Conservation (phyloP, 2,797 vertebrate genomes). For the Pangasius mekongensis region DNA sequence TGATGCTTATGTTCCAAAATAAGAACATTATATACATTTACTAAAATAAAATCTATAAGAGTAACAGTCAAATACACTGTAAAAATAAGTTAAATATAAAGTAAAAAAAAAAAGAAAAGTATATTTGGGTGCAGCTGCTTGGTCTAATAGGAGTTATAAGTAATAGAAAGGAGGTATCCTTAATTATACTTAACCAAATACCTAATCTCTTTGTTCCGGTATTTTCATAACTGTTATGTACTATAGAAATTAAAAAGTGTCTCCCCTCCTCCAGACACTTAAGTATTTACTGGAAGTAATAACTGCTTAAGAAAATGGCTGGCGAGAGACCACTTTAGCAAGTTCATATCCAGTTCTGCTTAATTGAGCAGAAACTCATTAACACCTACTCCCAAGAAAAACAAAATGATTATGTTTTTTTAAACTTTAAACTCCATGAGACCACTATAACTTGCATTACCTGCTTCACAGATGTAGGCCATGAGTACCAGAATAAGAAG, state of each 20-base stretch:
- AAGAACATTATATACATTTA: not conserved
- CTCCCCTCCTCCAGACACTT: not conserved
- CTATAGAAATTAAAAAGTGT: constrained; percentile 4
- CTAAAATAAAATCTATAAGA: not conserved
- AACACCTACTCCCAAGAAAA: not conserved
- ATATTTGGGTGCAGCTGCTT: not conserved
- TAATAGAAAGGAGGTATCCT: not conserved
- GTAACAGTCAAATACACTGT: not conserved
- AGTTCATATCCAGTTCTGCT: constrained; percentile 4
- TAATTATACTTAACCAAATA: constrained; percentile 7
- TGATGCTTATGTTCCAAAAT: not conserved
- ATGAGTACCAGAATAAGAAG: constrained; percentile 67
- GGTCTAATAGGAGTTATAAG: not conserved
- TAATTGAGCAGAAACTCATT: constrained; percentile 24
- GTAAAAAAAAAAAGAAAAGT: not conserved
- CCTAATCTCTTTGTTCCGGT: not conserved
- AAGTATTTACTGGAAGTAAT: constrained; percentile 14
- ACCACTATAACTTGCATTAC: constrained; percentile 56
- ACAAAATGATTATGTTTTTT: not conserved
- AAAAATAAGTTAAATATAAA: too few species aligned
- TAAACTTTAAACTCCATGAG: constrained; percentile 4
- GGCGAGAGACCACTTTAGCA: constrained; percentile 10
- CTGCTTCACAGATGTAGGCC: constrained; percentile 69
- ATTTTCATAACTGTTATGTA: constrained; percentile 15
- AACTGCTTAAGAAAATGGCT: constrained; percentile 1